A percentile compares a stretch with the other conserved stretches of the same genome.
phyloP scores from a whole-genome alignment of 2,113 vertebrate genomes.

The Emydura subglobosa region DNA sequence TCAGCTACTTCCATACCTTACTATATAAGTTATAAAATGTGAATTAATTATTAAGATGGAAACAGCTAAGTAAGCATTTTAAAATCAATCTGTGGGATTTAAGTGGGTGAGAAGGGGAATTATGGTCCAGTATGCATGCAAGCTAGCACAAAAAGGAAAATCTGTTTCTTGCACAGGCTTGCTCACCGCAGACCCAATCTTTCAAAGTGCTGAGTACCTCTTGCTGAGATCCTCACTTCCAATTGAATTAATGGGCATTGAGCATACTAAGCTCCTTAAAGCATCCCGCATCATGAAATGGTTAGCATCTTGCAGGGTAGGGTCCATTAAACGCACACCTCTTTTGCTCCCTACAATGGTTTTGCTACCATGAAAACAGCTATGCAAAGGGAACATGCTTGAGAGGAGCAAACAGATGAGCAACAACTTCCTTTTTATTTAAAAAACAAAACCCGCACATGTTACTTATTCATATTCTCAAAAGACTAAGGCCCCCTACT shows the following conservation, averaged over 20 bases:
- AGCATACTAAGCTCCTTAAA: not conserved
- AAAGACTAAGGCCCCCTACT: not conserved
- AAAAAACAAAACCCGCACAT: not conserved
- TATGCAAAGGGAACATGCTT: not conserved
- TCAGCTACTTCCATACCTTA: not conserved
- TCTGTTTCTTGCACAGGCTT: not conserved
- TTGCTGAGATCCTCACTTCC: not conserved
- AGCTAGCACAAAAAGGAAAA: not conserved
- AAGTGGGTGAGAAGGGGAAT: not conserved
- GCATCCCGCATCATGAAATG: not conserved
- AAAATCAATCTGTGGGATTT: not conserved
- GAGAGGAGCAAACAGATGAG: not conserved
- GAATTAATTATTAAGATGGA: not conserved
- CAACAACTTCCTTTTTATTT: not conserved
- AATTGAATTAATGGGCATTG: not conserved
- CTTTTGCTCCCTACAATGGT: not conserved
- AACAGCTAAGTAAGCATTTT: not conserved
- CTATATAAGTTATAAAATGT: not conserved
- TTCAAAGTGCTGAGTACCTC: not conserved
- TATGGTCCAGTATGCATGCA: not conserved
- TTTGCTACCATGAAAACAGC: not conserved
- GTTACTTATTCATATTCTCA: not conserved
- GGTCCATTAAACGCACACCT: not conserved
- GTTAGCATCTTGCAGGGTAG: not conserved
- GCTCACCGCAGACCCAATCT: not conserved